phyloP scores from a whole-genome alignment of 2,888 invertebrate species.

The Chrysodeixis includens region DNA sequence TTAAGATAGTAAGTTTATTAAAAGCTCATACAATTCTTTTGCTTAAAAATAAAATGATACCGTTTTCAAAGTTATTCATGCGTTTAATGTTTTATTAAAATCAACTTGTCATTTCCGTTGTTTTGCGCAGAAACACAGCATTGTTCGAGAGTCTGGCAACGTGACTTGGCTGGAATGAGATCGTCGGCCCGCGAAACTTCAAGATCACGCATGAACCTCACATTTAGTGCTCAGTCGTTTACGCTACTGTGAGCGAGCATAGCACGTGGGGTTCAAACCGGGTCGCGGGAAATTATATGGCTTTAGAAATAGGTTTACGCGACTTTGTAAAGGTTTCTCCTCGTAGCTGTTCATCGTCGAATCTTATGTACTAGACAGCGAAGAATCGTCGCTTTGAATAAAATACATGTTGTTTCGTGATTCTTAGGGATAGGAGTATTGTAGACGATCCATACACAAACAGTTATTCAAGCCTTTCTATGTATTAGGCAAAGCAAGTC shows the following conservation, averaged over 20 bases:
- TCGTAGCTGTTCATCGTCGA: neutral
- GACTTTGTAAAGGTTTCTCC: slow-evolving; percentile 28
- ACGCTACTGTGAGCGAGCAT: slow-evolving; percentile 54
- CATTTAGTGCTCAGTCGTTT: slow-evolving; percentile 39
- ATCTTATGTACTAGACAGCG: neutral
- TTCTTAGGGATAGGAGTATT: too few species aligned
- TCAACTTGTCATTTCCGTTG: slow-evolving; percentile 47
- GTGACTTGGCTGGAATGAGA: slow-evolving; percentile 61
- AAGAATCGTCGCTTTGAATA: too few species aligned
- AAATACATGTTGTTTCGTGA: too few species aligned
- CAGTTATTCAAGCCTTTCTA: too few species aligned
- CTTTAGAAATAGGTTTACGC: slow-evolving; percentile 16
- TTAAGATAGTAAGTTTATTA: too few species aligned
- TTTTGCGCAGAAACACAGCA: slow-evolving; percentile 47
- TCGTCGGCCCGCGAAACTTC: slow-evolving; percentile 46
- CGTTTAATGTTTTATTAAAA: slow-evolving; percentile 26
- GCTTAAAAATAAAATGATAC: too few species aligned
- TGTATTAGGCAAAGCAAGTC: too few species aligned
- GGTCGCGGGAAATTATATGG: slow-evolving; percentile 53
- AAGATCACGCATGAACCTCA: slow-evolving; percentile 52
- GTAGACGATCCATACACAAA: too few species aligned
- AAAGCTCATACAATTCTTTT: too few species aligned
- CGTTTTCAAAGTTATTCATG: too few species aligned
- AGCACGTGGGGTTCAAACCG: slow-evolving; percentile 53
- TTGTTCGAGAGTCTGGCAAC: slow-evolving; percentile 50